Base-by-base conservation (phyloP, 2,797 vertebrate genomes). In the Sebastes hubbsi region DNA sequence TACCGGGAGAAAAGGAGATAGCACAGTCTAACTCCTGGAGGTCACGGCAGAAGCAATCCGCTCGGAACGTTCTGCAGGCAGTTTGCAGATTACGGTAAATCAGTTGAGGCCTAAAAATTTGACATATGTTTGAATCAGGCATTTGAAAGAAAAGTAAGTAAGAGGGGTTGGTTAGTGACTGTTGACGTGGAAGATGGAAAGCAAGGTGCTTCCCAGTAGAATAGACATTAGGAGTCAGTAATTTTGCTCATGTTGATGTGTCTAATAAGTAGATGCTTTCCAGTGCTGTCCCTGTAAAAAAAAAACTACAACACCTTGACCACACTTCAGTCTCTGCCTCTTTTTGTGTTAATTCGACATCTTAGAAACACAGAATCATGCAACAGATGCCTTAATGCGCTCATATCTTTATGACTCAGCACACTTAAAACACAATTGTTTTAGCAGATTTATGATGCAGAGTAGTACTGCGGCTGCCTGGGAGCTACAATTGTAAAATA, bases 1-100 rank as follows among this genome's bases (percentile, higher is more conserved):
- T 65, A 75, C 68, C n/a, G 22, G 20, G 16, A 71, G 54, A 63
- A 72, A 73, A 8, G 36, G 61, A 77, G 46, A 73, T 76, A 69
- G 56, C 42, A 66, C 52, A 46, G 36, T 76, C 62, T 42, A 36
- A 7, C 22, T 49, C 70, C 38, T 80, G 59, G 70, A 84, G 71
- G 71, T 80, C 74, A 78, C 3, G 34, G 14, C 68, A 60, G 30
- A 63, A 60, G 29, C 46, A 63, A 55, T 77, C 66, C 56, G 69
- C 54, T 73, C 8, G 27, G 29, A 77, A 54, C 34, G 14, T 60
- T 46, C 38, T 69, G 30, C 55, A 42, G 16, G 22, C 14, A 74
- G 25, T 81, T 75, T 74, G 56, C 63, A 69, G 42, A 66, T 73
- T 16, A 65, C 11, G 4, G 8, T 12, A 13, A 30, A 22, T 80